Evolutionary conservation across 2,797 vertebrate genomes (phyloP), one percentile per base, ranked within the genome.

Genomic region (Myripristis jacobus): DNA sequence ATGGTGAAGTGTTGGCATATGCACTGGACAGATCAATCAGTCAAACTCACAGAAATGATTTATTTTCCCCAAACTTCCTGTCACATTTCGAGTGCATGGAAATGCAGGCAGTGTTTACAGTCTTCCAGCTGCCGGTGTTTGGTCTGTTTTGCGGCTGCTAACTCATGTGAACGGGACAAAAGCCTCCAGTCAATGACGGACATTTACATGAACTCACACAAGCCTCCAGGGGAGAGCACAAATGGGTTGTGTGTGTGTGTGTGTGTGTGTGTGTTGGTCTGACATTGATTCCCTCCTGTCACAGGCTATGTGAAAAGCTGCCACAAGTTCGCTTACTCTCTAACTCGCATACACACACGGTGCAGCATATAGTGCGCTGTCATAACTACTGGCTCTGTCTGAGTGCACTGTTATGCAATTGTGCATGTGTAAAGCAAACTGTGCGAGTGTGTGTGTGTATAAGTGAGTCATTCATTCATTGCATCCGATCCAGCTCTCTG

Each of bases 321-420:
- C 75, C 82, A 43, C 70, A 50, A 3, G 27, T 21, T 51, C 71
- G 1, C 44, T 80, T 57, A 77, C 61, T 70, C 71, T 41, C 59
- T 75, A 62, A 24, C 29, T 31, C 53, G 54, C 47, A 71, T 63
- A 52, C 64, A 72, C 56, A 36, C 29, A 44, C 66, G 53, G 16
- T 16, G 19, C 21, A 6, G 27, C 56, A 56, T 54, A 71, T 38
- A 55, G 21, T 21, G 27, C 36, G 22, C 24, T 67, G 55, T 78
- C 58, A 36, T 70, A 31, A 66, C 61, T 38, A 36, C 34, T 36
- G 34, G 34, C 55, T 76, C 25, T 34, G 51, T 63, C 61, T 80
- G 75, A 85, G 81, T 82, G 73, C 44, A 53, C 47, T 41, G 25
- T 83, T 83, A 82, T 46, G 60, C 56, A 86, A 77, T 67, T 44